Conservation (phyloP, 2,888 invertebrate species). For the Margaritifera margaritifera region DNA sequence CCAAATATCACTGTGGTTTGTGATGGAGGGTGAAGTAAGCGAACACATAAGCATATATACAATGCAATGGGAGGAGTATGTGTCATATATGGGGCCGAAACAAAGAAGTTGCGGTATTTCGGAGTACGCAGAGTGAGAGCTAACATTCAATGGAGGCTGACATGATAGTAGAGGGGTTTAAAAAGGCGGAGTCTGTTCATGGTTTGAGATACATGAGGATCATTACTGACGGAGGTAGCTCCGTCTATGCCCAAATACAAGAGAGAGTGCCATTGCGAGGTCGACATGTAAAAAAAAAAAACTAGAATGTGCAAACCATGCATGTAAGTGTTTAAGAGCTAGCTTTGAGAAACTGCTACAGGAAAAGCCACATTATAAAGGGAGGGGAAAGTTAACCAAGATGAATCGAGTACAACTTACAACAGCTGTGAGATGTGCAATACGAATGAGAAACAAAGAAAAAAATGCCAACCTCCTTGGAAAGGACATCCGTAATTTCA, state of each 20-base stretch:
- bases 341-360: conserved; percentile 16
- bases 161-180: conserved; percentile 29
- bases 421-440: conserved; percentile 26
- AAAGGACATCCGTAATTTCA: too few relatives aligned
- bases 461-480: too few relatives aligned
- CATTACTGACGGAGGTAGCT: conserved; percentile 31
- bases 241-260: conserved; percentile 3
- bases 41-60: conserved; percentile 24
- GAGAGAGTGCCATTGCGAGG: conserved; percentile 25
- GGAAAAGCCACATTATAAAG: conserved; percentile 20
- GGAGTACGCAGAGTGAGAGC: conserved; percentile 17
- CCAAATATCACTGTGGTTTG: conserved; percentile 19
- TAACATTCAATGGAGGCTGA: conserved; percentile 32
- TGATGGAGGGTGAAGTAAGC: conserved; percentile 27
- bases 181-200: conserved; percentile 12
- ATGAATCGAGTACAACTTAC: conserved; percentile 10
- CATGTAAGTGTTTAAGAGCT: conserved; percentile 18
- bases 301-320: conserved; percentile 24
- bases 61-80: conserved; percentile 24
- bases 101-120: conserved; percentile 13
- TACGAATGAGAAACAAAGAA: too few relatives aligned
- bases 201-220: conserved; percentile 23
- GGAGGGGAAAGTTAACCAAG: conserved; percentile 14
- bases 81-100: conserved; percentile 17
- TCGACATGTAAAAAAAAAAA: conserved; percentile 9